Evolutionary conservation across 2,797 vertebrate species (phyloP).

Genomic region (Muraenolepis orangiensis): DNA sequence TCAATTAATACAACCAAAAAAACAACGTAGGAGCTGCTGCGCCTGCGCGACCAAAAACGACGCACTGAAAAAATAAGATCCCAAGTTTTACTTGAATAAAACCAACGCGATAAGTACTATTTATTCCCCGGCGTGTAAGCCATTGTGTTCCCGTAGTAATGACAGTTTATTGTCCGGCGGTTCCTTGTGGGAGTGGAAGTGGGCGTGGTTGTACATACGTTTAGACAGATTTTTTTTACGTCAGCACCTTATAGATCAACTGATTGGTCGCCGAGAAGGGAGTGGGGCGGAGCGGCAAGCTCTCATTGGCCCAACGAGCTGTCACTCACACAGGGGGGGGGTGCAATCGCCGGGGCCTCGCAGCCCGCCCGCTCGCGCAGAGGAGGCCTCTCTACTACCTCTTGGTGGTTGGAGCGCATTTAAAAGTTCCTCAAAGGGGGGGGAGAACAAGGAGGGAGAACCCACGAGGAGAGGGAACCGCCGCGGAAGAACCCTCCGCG

Average conservation of each 20-base stretch:
- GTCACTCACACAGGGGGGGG: slow-evolving; percentile 52
- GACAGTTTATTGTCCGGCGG: slow-evolving; percentile 58
- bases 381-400: slow-evolving; percentile 63
- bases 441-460: neutral
- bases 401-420: slow-evolving; percentile 52
- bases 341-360: slow-evolving; percentile 25
- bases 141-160: neutral
- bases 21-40: neutral
- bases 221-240: no score
- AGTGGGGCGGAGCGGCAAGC: slow-evolving; percentile 5
- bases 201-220: slow-evolving; percentile 11
- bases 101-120: neutral
- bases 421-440: slow-evolving; percentile 48
- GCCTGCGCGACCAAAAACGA: neutral
- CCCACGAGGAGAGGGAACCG: neutral
- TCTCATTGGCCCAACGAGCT: slow-evolving; percentile 42
- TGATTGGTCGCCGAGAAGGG: slow-evolving; percentile 27
- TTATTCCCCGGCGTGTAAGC: neutral
- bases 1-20: no score
- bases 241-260: neutral
- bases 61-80: neutral
- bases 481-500: no score
- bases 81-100: neutral
- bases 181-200: slow-evolving; percentile 63
- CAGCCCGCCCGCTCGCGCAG: slow-evolving; percentile 46